phyloP scores from a whole-genome alignment of 2,113 vertebrate genomes.

The Uria lomvia region DNA sequence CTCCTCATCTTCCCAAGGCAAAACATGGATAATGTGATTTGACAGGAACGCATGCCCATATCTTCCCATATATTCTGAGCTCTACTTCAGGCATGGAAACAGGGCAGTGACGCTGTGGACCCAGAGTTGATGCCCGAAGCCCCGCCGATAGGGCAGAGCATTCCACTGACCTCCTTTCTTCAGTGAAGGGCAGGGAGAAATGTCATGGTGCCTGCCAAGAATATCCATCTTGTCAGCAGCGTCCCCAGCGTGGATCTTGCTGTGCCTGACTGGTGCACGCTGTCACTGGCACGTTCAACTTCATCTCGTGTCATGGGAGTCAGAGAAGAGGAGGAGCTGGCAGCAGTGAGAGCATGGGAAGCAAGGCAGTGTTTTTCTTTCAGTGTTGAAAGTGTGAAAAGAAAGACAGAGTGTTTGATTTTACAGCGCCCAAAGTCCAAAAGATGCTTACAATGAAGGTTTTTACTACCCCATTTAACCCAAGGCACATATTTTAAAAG shows the following conservation, averaged over 20 bases:
- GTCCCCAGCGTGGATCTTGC: neutral
- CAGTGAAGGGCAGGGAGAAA: neutral
- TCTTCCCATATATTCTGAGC: neutral
- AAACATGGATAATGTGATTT: neutral
- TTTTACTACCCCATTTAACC: neutral
- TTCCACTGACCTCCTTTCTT: neutral
- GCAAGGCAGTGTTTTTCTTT: neutral
- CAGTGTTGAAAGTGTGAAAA: neutral
- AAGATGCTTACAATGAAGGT: neutral
- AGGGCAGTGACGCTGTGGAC: neutral
- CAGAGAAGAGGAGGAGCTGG: neutral
- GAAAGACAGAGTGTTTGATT: neutral
- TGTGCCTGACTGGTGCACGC: neutral
- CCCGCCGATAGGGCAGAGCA: fast-evolving
- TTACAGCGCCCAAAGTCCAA: neutral
- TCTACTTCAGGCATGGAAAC: neutral
- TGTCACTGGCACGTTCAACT: neutral
- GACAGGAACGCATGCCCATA: neutral
- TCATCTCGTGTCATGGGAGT: neutral
- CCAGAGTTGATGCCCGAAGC: neutral
- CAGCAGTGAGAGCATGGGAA: neutral
- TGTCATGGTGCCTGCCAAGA: neutral
- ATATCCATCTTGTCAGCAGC: constrained; percentile 6
- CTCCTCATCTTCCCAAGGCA: neutral
- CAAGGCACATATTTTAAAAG: neutral